These are phyloP conservation scores for Trachemys scripta DNA, from an alignment of 2,113 vertebrate genomes.

Conservation along the genomic window DNA sequence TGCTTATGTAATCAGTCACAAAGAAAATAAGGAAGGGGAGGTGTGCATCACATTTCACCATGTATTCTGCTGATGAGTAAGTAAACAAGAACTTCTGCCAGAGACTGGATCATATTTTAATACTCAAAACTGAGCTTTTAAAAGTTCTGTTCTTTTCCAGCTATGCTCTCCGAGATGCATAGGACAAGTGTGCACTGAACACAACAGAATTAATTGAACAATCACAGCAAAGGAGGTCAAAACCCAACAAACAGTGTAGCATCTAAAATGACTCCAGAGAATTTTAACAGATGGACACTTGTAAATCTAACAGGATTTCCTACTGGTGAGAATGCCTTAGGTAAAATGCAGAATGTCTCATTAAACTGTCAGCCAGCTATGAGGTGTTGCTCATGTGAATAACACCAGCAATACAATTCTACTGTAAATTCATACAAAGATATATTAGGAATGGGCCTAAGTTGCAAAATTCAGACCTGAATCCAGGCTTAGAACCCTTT, in stretches of 20 bases:
- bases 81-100: slow-evolving; percentile 6
- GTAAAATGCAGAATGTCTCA: slow-evolving; percentile 83
- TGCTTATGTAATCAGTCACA: background rate
- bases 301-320: slow-evolving; percentile 86
- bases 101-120: slow-evolving; percentile 61
- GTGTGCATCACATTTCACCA: slow-evolving; percentile 10
- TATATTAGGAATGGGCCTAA: slow-evolving; percentile 37
- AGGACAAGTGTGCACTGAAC: slow-evolving; percentile 58
- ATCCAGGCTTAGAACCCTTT: slow-evolving; percentile 30
- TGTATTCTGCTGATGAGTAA: slow-evolving; percentile 52
- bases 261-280: slow-evolving; percentile 78
- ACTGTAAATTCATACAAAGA: slow-evolving; percentile 37
- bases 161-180: slow-evolving; percentile 41
- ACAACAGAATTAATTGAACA: slow-evolving; percentile 80
- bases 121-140: slow-evolving; percentile 34
- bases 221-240: slow-evolving; percentile 80
- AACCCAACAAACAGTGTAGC: slow-evolving; percentile 77
- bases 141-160: slow-evolving; percentile 29
- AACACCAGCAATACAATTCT: slow-evolving; percentile 59
- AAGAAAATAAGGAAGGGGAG: slow-evolving; percentile 31
- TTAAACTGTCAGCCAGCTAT: slow-evolving; percentile 82
- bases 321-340: slow-evolving; percentile 80
- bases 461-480: slow-evolving; percentile 13
- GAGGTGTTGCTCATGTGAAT: slow-evolving; percentile 76
- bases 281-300: slow-evolving; percentile 84